phyloP scores from a whole-genome alignment of 2,888 invertebrate species.

The Lithophane ornitopus region DNA sequence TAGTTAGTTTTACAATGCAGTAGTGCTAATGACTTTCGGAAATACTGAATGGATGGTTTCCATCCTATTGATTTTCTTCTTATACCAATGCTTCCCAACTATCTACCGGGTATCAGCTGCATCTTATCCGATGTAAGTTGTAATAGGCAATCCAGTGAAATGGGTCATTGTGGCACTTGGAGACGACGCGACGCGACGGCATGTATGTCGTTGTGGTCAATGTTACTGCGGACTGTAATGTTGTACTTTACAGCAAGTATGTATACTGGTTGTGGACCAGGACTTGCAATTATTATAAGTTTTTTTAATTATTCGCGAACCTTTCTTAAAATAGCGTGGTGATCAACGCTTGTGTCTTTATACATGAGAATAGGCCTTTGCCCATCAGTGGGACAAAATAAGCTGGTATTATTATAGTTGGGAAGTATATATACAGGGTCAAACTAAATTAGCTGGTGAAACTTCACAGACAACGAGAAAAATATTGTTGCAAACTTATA shows the following conservation, averaged over 20 bases:
- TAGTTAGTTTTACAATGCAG: not conserved
- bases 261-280: not conserved
- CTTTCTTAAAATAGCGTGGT: not conserved
- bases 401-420: not conserved
- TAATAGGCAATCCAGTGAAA: conserved; percentile 52
- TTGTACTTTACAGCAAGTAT: not conserved
- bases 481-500: not conserved
- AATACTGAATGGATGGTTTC: not conserved
- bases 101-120: conserved; percentile 40
- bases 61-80: conserved; percentile 22
- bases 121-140: conserved; percentile 44
- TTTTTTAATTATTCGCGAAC: not conserved
- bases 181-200: conserved; percentile 29
- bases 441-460: not conserved
- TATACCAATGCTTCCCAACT: not conserved
- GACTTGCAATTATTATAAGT: not conserved
- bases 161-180: conserved; percentile 41
- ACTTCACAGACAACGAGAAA: not conserved
- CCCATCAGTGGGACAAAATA: not conserved
- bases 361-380: not conserved
- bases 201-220: conserved; percentile 37
- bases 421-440: not conserved
- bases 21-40: not conserved
- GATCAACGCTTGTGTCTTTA: not conserved
- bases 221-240: conserved; percentile 24